Evolutionary conservation across 2,797 vertebrate species (phyloP), one percentile per base, ranked within the genome.

Genomic region (Scleropages formosus): DNA sequence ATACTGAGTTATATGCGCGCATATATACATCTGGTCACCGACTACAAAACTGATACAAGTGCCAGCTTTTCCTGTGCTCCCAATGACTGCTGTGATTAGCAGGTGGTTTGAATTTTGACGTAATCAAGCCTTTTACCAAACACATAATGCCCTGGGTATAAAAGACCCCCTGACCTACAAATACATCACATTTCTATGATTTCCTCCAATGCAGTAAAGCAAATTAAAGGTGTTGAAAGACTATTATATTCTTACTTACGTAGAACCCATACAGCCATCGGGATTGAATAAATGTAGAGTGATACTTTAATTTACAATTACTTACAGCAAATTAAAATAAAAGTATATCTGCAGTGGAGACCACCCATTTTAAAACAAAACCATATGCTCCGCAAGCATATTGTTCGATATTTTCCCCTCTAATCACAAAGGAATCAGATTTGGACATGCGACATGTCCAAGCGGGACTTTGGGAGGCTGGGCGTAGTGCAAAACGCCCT

Each of bases 261-360:
- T 39, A 46, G 56, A 73, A 49, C 59, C 77, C 69, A 24, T 65
- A 39, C 13, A 72, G 65, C 74, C 80, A 78, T 80, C 75, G 75
- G 80, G 80, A 80, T 69, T 8, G 56, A 80, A 82, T 80, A 80
- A 78, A 81, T 74, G 74, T 65, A 76, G 60, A 75, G 75, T 59
- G 61, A 80, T 65, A 68, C 78, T 83, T 80, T 83, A 75, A 84
- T 81, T 83, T 83, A 78, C 83, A 84, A 85, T 82, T 83, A 80
- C 81, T 85, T 85, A 81, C 79, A 82, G 82, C 75, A 77, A 80
- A 84, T 83, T 84, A 85, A 74, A 85, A 82, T 81, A 74, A 80
- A 81, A 77, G 81, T 80, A 80, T 75, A 67, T 82, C 75, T 79
- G 49, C 27, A 22, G 49, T 64, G 58, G 16, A 74, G 81, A 85